phyloP scores from a whole-genome alignment of 2,113 vertebrate species.

The Psephotus haematonotus region DNA sequence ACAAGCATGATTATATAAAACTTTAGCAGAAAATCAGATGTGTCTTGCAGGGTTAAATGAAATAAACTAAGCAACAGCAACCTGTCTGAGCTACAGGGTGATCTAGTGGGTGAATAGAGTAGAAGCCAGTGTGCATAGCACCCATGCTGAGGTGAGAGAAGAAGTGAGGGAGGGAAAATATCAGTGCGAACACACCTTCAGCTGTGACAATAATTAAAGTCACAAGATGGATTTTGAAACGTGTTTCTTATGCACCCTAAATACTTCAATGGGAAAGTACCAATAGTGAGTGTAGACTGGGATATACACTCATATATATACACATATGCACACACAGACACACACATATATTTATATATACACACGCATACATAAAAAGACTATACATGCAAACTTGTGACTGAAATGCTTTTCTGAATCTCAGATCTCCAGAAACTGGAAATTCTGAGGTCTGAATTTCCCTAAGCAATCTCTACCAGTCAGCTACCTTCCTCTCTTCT shows the following conservation, averaged over 20 bases:
- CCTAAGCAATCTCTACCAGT: background rate
- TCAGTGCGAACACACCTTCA: background rate
- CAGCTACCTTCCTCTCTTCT: background rate
- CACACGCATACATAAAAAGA: background rate
- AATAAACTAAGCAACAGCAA: background rate
- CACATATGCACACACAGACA: rapidly evolving
- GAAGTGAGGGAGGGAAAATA: background rate
- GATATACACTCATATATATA: background rate
- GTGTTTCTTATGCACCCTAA: background rate
- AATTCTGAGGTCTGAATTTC: background rate
- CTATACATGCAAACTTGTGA: background rate
- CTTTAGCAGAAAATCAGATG: background rate
- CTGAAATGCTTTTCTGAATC: background rate
- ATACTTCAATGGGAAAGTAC: background rate
- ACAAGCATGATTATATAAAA: background rate
- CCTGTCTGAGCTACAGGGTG: background rate
- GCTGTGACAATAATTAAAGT: background rate
- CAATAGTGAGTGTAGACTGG: background rate
- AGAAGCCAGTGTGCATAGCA: background rate
- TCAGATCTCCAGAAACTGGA: background rate
- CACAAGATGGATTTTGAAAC: background rate
- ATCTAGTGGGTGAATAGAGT: background rate
- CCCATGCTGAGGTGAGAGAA: background rate
- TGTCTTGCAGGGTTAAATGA: background rate
- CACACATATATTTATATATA: rapidly evolving